Evolutionary conservation across 37 sponge, comb jelly and placozoan species (phyloP).

Genomic region (Crambe crambe): DNA sequence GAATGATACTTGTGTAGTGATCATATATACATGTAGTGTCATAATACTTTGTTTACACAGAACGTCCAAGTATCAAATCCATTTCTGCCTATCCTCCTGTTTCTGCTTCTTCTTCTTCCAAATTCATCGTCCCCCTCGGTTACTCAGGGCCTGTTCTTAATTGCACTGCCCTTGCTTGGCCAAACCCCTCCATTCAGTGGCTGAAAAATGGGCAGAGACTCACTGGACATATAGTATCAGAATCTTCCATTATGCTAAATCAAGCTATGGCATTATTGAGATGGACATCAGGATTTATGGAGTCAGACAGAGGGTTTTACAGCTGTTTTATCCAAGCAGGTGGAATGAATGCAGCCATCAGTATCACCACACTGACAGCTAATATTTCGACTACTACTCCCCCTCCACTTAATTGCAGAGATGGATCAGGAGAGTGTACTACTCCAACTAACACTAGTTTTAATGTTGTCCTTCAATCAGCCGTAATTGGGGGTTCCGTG

Average conservation of each 20-base stretch:
- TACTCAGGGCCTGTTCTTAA: too few species aligned
- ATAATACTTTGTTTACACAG: conserved; percentile 29
- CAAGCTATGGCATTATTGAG: background rate
- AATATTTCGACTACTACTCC: background rate
- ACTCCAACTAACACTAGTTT: too few species aligned
- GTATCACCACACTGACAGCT: background rate
- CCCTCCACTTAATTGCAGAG: background rate
- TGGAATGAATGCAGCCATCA: background rate
- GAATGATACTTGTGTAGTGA: too few species aligned
- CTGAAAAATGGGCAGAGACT: too few species aligned
- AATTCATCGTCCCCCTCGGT: conserved; percentile 6
- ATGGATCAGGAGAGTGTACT: too few species aligned
- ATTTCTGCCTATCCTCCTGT: background rate
- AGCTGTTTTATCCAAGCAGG: background rate
- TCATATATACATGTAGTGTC: too few species aligned
- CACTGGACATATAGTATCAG: too few species aligned
- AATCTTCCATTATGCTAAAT: too few species aligned
- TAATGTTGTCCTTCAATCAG: too few species aligned
- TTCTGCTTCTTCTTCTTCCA: background rate
- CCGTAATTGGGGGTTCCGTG: too few species aligned
- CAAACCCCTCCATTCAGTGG: conserved; percentile 32
- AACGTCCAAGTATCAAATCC: background rate
- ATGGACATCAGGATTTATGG: too few species aligned
- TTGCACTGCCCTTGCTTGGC: conserved; percentile 31
- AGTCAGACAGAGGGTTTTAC: background rate